Conservation (phyloP, 2,888 invertebrate genomes). For the Nipponacmea schrenckii region DNA sequence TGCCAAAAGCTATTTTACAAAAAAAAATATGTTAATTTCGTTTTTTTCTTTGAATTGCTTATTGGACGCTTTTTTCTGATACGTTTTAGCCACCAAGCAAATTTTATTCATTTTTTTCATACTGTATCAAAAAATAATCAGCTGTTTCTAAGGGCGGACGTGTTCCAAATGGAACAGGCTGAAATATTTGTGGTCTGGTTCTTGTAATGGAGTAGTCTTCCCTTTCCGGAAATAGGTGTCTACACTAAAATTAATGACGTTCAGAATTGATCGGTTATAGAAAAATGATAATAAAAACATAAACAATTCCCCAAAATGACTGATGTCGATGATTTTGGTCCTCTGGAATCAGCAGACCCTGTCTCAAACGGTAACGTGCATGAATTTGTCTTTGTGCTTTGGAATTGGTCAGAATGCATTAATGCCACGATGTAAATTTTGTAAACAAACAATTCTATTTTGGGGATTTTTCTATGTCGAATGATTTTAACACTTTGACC, state of each 20-base stretch:
- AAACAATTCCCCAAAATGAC: conserved; percentile 28
- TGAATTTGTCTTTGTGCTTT: not conserved
- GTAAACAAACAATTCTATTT: not conserved
- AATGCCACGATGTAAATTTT: not conserved
- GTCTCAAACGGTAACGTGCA: conserved; percentile 14
- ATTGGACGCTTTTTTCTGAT: too few species aligned
- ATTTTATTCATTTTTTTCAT: too few species aligned
- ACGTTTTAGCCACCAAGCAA: too few species aligned
- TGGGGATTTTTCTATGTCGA: too few species aligned
- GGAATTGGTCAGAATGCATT: conserved; percentile 4
- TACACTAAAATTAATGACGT: not conserved
- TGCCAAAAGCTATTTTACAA: too few species aligned
- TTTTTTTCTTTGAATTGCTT: too few species aligned
- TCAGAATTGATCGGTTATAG: not conserved
- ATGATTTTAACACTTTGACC: too few species aligned
- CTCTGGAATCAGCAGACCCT: conserved; percentile 40
- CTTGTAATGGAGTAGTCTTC: not conserved
- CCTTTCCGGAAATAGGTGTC: not conserved
- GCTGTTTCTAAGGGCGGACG: too few species aligned
- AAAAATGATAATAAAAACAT: not conserved
- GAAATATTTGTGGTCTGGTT: too few species aligned
- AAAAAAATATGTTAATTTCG: too few species aligned
- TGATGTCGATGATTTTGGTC: conserved; percentile 40
- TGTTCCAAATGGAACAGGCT: too few species aligned
- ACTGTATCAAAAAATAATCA: too few species aligned